Conservation (phyloP, 1,140 invertebrate species). For the Psix sp. region DNA sequence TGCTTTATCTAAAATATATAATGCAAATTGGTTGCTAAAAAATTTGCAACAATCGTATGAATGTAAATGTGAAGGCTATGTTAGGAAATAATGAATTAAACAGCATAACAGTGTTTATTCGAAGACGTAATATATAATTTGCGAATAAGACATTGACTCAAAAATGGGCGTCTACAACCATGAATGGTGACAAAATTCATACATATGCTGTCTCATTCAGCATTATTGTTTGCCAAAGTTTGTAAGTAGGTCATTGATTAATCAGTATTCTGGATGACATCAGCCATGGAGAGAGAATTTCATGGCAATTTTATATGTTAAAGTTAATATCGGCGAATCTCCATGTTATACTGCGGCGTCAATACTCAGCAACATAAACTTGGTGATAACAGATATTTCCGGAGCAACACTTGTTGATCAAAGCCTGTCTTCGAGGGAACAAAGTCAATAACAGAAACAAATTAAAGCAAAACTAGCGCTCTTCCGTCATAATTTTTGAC, state of each 20-base stretch:
- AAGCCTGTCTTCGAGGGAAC: not conserved
- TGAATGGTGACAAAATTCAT: slow-evolving; percentile 40
- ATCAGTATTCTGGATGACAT: slow-evolving; percentile 55
- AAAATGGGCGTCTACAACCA: slow-evolving; percentile 13
- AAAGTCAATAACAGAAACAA: slow-evolving; percentile 1
- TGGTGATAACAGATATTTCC: slow-evolving; percentile 27
- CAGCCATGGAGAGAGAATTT: slow-evolving; percentile 32
- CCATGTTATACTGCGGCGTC: slow-evolving; percentile 27
- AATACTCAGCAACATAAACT: slow-evolving; percentile 19
- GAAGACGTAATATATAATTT: no score
- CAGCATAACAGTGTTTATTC: no score
- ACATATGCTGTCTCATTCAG: slow-evolving; percentile 30
- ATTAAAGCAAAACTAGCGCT: no score
- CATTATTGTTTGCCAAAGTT: slow-evolving; percentile 42
- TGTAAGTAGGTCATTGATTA: slow-evolving; percentile 53
- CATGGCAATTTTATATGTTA: slow-evolving; percentile 38
- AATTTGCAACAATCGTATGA: no score
- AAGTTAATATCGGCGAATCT: slow-evolving; percentile 48
- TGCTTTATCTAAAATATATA: no score
- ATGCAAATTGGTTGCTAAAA: no score
- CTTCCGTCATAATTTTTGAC: no score
- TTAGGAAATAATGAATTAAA: no score
- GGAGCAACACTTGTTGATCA: slow-evolving; percentile 29
- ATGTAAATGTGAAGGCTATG: no score
- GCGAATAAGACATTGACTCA: slow-evolving; percentile 8